phyloP scores from a whole-genome alignment of 2,113 vertebrate genomes.

The Poicephalus meyeri region DNA sequence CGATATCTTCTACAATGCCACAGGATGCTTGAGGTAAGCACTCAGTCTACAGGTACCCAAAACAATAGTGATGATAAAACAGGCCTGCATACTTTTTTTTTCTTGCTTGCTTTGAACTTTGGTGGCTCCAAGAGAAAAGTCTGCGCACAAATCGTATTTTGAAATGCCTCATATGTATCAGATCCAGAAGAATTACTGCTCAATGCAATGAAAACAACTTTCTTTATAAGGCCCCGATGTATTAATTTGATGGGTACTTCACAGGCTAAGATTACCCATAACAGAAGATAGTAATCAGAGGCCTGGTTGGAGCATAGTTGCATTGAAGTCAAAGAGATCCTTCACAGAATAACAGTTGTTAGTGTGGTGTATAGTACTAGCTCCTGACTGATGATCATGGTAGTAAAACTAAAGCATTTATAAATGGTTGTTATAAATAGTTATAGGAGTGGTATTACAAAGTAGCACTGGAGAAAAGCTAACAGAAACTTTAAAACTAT shows the following conservation, averaged over 20 bases:
- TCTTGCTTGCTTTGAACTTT: not conserved
- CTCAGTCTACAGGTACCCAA: not conserved
- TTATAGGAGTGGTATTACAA: not conserved
- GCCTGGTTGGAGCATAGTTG: not conserved
- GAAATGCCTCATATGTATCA: not conserved
- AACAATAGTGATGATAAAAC: not conserved
- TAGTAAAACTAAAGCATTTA: not conserved
- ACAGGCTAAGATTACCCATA: not conserved
- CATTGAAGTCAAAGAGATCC: not conserved
- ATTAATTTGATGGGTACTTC: not conserved
- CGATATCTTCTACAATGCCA: conserved; percentile 89
- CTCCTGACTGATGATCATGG: not conserved
- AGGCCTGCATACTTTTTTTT: not conserved
- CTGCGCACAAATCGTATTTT: not conserved
- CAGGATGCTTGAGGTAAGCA: conserved; percentile 87
- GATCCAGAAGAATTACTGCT: not conserved
- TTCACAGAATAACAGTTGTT: not conserved
- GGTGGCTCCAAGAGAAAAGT: not conserved
- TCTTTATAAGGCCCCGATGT: not conserved
- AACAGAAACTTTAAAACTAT: not conserved
- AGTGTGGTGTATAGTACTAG: not conserved
- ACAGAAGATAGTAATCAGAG: not conserved
- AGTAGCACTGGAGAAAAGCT: not conserved
- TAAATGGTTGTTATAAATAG: not conserved
- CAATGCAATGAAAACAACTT: not conserved